Percentiles rank a stretch among this genome's conserved stretches.
Evolutionary conservation across 2,113 vertebrate genomes (phyloP).

Genomic region (Grammomys dolichurus): DNA sequence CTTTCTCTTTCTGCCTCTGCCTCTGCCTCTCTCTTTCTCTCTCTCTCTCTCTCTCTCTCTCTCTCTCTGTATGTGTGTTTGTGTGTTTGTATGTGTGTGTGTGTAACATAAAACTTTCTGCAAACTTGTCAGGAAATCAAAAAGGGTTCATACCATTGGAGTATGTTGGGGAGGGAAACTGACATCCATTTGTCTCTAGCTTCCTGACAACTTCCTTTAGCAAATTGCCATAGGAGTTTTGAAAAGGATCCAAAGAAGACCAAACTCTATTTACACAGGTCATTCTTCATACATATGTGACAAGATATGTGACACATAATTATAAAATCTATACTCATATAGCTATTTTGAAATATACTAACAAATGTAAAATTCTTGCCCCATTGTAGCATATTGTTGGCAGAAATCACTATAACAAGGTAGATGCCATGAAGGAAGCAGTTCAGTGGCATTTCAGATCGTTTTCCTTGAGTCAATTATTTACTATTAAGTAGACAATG

Average conservation of each 20-base stretch:
- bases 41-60: too few relatives aligned
- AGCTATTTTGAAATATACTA: background rate
- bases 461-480: background rate
- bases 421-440: background rate
- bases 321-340: background rate
- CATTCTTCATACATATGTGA: background rate
- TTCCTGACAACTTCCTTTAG: background rate
- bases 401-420: background rate
- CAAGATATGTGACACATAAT: background rate
- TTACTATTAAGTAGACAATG: background rate
- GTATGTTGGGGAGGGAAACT: background rate
- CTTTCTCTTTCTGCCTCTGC: too few relatives aligned
- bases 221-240: background rate
- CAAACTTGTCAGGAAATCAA: slow-evolving; percentile 39
- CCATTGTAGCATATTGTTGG: background rate
- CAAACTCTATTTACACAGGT: background rate
- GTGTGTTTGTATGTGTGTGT: background rate
- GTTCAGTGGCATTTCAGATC: background rate
- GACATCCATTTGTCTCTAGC: background rate
- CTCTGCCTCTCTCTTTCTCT: too few relatives aligned
- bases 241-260: background rate
- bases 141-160: background rate
- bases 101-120: background rate
- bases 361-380: background rate
- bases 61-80: background rate